Evolutionary conservation across 2,888 invertebrate species (phyloP), one percentile per base, ranked within the genome.

Genomic region (Pammene aurita): DNA sequence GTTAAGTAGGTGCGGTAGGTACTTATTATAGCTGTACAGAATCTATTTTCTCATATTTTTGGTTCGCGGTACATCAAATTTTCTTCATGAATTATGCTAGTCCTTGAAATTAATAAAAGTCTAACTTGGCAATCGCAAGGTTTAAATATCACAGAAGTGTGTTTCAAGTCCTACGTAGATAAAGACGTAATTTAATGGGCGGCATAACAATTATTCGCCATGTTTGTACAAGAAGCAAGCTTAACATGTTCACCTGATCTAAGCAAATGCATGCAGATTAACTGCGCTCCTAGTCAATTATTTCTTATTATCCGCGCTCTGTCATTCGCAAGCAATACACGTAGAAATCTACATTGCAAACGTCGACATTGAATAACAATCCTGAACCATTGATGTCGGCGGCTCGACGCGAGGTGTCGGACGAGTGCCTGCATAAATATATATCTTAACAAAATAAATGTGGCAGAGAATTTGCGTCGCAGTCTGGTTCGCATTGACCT

Each of bases 271-370:
- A 61, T 61, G 61, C 38, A 48, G 14, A 61, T 61, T 48, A 35
- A 60, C 26, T 48, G 11, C 38, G 13, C 7, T 13, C 61, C 11
- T 7, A 16, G 16, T 61, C 61, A 61, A 61, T 61, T 48, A 60
- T 60, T 35, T 61, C 62, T 50, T 41, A 62, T 26, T 18, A 62
- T 38, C 38, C 48, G 38, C 16, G 34, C 7, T n/a, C 50, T 14
- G 50, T 62, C 50, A 52, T 52, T 16, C 2, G 26, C 50, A 11
- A 41, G n/a, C 62, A n/a, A 18, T 41, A 14, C 62, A 62, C 62
- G 62, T n/a, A 52, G 54, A 18, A 34, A 62, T 67, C 44, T 63
- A 35, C 67, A 67, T 67, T 57, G 61, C 67, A 55, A 50, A 63
- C 42, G 11, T 7, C 55, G 55, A 18, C 62, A 44, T 67, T 67